Evolutionary conservation across 2,888 invertebrate species (phyloP), one percentile per base, ranked within the genome.

Genomic region (Drosophila antonietae): DNA sequence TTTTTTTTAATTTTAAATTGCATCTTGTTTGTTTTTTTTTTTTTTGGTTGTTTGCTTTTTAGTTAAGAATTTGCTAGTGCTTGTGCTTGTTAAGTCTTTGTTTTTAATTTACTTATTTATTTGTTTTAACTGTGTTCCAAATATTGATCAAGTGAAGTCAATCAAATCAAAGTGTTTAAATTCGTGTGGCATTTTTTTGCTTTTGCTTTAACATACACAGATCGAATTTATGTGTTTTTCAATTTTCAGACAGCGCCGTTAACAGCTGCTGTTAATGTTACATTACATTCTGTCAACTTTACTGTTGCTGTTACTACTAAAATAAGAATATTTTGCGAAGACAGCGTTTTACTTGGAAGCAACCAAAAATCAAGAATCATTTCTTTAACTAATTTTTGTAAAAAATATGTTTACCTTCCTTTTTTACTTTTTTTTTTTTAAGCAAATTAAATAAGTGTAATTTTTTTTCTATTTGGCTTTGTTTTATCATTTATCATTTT

Each of bases 321-420:
- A 82, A 78, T 70, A 59, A 85, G 75, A 61, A 83, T 77, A 56
- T 55, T 85, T 73, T 88, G 86, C 74, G 88, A 83, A 83, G 88
- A 83, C 83, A 88, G 83, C 86, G 84, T 84, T 83, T 82, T 73
- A 81, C 73, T 71, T 80, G 89, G 86, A 88, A 86, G 87, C 89
- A 81, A 76, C 77, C 75, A 60, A 77, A 77, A 53, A 53, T 53
- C 52, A 37, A 53, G 52, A 52, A 77, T 67, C 55, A 75, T 52
- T 58, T 49, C 18, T 63, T 77, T 53, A 71, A 57, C 47, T 78
- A 61, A 71, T 72, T 71, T 74, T 68, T 69, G 46, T 70, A 83
- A 63, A 80, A 77, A 56, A 65, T 55, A 31, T 64, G 39, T 55
- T 41, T 41, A 1, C 10, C 28, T 28, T 28, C 6, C 28, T n/a